Percentiles rank a stretch among this genome's conserved stretches.
These are phyloP conservation scores for Phylloscopus trochiloides DNA, from an alignment of 2,113 vertebrate species.

Conservation along the genomic window DNA sequence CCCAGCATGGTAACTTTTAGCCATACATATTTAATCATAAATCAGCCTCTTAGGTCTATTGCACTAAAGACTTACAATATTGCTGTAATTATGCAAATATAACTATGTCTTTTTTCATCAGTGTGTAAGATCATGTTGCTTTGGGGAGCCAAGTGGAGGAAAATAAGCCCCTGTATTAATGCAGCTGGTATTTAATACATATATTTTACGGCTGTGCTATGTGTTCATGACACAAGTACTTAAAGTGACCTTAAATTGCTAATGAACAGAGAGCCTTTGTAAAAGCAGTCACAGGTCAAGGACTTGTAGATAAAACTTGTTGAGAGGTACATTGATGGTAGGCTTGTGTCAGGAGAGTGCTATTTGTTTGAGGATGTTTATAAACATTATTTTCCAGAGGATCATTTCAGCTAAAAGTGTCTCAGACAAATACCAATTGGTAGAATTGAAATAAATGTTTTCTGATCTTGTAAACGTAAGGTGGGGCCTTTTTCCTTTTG, in stretches of 20 bases:
- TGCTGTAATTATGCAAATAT: constrained; percentile 72
- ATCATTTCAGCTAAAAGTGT: neutral
- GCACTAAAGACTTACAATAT: constrained; percentile 66
- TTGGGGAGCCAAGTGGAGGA: constrained; percentile 44
- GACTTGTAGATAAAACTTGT: constrained; percentile 71
- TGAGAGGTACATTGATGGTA: constrained; percentile 30
- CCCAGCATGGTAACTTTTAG: constrained; percentile 73
- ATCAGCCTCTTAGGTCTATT: constrained; percentile 74
- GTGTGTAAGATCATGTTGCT: constrained; percentile 28
- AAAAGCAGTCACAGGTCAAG: constrained; percentile 80
- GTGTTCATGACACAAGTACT: constrained; percentile 77
- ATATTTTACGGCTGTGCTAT: constrained; percentile 60
- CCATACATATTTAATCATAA: constrained; percentile 74
- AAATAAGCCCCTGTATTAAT: constrained; percentile 73
- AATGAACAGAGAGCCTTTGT: constrained; percentile 77
- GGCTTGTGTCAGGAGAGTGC: constrained; percentile 16
- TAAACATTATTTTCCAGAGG: constrained; percentile 31
- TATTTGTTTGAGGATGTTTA: constrained; percentile 3
- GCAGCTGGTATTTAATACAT: constrained; percentile 61
- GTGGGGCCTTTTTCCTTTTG: neutral
- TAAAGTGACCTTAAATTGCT: constrained; percentile 75
- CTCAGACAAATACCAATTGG: neutral
- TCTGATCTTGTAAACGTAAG: neutral
- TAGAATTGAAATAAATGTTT: neutral
- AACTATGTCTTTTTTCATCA: constrained; percentile 17